phyloP scores from a whole-genome alignment of 2,888 invertebrate species.

The Dryocosmus kuriphilus region DNA sequence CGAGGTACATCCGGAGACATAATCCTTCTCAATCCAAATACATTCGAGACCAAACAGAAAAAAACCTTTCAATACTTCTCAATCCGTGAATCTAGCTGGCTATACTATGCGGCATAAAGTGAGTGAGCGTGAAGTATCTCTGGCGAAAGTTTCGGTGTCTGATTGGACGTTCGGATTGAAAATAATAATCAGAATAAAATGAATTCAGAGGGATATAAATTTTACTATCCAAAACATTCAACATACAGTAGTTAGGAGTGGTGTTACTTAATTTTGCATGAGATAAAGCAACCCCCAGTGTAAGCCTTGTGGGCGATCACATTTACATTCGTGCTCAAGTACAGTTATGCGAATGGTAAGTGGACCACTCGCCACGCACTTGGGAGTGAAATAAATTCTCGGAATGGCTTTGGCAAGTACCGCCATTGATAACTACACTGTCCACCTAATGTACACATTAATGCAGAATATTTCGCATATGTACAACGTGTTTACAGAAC shows the following conservation, averaged over 20 bases:
- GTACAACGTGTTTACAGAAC: constrained; percentile 23
- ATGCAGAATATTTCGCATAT: constrained; percentile 30
- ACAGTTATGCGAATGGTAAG: constrained; percentile 57
- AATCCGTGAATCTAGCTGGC: no score
- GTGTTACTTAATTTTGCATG: constrained; percentile 21
- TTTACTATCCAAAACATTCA: no score
- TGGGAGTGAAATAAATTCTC: constrained; percentile 53
- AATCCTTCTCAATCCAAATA: no score
- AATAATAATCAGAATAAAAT: neutral
- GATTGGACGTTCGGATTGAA: neutral
- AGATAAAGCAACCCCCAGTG: constrained; percentile 20
- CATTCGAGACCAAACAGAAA: no score
- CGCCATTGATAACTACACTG: constrained; percentile 42
- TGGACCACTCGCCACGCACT: constrained; percentile 52
- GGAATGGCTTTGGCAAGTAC: constrained; percentile 59
- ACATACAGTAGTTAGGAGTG: no score
- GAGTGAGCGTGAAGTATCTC: no score
- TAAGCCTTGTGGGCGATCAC: constrained; percentile 15
- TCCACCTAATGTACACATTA: constrained; percentile 32
- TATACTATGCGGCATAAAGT: no score
- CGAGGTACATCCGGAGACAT: no score
- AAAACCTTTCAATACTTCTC: no score
- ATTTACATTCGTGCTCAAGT: constrained; percentile 30
- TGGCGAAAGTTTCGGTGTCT: no score
- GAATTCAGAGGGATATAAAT: no score